These are phyloP conservation scores for Epizoanthus scotinus DNA, from an alignment of 92 coral and sea anemone species.

Conservation along the genomic window DNA sequence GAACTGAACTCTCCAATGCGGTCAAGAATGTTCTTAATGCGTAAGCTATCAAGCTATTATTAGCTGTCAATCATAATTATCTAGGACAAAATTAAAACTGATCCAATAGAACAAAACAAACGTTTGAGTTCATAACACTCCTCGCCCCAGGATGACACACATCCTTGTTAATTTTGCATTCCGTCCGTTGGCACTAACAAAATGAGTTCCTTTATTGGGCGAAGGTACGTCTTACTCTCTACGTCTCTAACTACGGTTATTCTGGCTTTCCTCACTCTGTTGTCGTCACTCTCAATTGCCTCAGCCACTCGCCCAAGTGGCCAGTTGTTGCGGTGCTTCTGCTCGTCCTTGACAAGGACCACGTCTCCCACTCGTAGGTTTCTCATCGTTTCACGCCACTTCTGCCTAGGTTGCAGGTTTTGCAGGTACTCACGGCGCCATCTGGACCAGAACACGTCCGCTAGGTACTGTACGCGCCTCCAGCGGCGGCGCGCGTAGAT, in stretches of 20 bases:
- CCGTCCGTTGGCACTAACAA: constrained; percentile 1
- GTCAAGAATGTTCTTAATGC: too few species aligned
- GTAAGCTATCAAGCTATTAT: too few species aligned
- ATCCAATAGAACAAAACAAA: too few species aligned
- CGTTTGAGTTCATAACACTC: constrained; percentile 20
- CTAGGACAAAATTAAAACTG: too few species aligned
- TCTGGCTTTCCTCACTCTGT: constrained; percentile 44
- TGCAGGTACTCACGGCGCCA: constrained; percentile 48
- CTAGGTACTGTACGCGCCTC: constrained; percentile 42
- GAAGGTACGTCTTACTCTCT: constrained; percentile 22
- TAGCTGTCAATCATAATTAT: too few species aligned
- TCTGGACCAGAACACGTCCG: constrained; percentile 48
- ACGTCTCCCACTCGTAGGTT: constrained; percentile 49
- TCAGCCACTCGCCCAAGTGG: constrained; percentile 46
- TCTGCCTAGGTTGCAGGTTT: constrained; percentile 41
- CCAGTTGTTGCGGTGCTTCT: constrained; percentile 48
- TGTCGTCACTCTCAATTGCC: constrained; percentile 46
- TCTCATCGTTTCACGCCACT: constrained; percentile 10
- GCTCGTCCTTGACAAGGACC: constrained; percentile 43
- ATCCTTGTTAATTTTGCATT: constrained; percentile 23
- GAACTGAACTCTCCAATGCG: too few species aligned
- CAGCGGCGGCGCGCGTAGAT: constrained; percentile 52
- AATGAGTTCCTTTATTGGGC: constrained; percentile 44
- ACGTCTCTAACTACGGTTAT: constrained; percentile 31
- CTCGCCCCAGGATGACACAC: constrained; percentile 42